Evolutionary conservation across 2,797 vertebrate genomes (phyloP), one percentile per base, ranked within the genome.

Genomic region (Anguilla megastoma): DNA sequence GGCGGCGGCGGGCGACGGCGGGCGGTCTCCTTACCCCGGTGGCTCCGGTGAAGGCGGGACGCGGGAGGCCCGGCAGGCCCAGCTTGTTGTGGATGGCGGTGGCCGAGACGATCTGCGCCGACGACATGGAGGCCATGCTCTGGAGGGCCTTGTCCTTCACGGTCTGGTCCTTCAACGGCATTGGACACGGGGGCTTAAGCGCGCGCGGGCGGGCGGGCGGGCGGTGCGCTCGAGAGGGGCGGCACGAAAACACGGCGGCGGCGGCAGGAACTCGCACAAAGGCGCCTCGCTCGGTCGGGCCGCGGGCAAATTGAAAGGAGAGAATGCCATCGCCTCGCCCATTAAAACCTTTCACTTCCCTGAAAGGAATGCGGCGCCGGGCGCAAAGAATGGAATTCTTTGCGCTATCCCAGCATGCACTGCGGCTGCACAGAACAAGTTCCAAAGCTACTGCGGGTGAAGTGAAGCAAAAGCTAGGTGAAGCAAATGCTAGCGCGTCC

Each of bases 41-140:
- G 1, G 97, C 97, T 91, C 97, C 96, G 3, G 98, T 97, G 94
- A 99, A 98, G 91, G 97, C 95, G 88, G 97, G 96, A 89, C 98
- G 97, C 52, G 99, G 97, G 85, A 99, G 97, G 87, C 98, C 98
- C 27, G 98, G 97, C 93, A 99, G 96, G 88, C 97, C 97, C 93
- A 99, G 96, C 93, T 99, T 99, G 97, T 97, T 99, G 96, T 99
- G 99, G 93, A 99, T 98, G 93, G 98, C 97, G 7, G 98, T 98
- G 92, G 98, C 98, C 0, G 99, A 99, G 92, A 99, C 98, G 85
- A 99, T 99, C 96, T 99, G 99, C 90, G 98, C 98, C 18, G 98
- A 99, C 84, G 98, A 99, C 98, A 99, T 99, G 94, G 98, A 97
- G 33, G 98, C 98, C 97, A 99, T 99, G 96, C 98, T 98, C 94